These are phyloP conservation scores for Erithacus rubecula DNA, from an alignment of 2,797 vertebrate genomes.

Conservation along the genomic window DNA sequence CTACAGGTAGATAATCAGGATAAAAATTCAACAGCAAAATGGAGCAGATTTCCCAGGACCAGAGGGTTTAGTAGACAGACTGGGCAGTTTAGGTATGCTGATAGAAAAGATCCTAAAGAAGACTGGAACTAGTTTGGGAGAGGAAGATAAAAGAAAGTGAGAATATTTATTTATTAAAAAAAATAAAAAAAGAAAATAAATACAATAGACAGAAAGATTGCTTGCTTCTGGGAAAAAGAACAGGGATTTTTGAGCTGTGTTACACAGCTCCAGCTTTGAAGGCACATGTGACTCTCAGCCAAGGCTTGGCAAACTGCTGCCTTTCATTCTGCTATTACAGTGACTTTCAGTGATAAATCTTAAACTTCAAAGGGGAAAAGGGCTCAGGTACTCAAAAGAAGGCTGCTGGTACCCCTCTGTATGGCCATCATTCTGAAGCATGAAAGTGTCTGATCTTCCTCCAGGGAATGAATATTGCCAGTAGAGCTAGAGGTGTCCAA, in stretches of 20 bases:
- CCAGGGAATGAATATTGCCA: background rate
- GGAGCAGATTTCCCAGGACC: background rate
- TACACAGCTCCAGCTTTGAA: background rate
- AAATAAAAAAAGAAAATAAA: too few relatives aligned
- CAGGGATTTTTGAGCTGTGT: background rate
- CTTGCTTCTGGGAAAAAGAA: background rate
- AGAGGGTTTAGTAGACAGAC: background rate
- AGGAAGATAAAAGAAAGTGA: background rate
- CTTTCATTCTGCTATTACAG: background rate
- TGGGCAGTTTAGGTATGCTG: background rate
- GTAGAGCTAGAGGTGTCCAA: background rate
- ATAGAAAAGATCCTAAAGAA: background rate
- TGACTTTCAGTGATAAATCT: background rate
- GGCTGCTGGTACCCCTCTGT: background rate
- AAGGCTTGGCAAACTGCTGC: background rate
- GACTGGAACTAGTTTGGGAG: background rate
- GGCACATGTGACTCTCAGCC: background rate
- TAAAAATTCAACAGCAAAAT: background rate
- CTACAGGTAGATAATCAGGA: background rate
- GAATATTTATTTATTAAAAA: background rate
- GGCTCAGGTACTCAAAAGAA: background rate
- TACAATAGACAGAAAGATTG: background rate
- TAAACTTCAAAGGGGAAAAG: background rate
- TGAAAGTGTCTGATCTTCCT: background rate
- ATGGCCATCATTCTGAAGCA: background rate